Evolutionary conservation across 2,888 invertebrate species (phyloP), one percentile per base, ranked within the genome.

Genomic region (Archips crataeganus): DNA sequence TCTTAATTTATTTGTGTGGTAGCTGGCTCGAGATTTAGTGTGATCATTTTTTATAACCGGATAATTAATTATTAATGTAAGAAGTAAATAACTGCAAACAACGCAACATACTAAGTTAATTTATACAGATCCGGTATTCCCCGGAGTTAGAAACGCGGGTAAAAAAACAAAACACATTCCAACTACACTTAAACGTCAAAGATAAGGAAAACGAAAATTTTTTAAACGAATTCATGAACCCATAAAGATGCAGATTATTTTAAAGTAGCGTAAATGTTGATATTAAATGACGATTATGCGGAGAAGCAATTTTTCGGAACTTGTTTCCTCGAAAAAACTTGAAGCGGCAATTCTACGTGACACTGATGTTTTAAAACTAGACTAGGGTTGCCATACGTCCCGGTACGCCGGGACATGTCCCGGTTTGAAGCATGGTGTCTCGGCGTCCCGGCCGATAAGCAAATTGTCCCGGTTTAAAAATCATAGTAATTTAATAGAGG

Each of bases 81-180:
- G 15, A 51, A 51, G 51, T 0, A 15, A 9, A 23, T 54, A 54
- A 15, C n/a, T 49, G 13, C 13, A 59, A 23, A 6, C 9, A 15
- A 10, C n/a, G 42, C 34, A 15, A 61, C 15, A 3, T 61, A 23
- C n/a, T 39, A 36, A 42, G 45, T n/a, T 15, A 65, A 36, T 13
- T 51, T 36, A n/a, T 51, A 15, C 9, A 61, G 34, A 32, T 49
- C 51, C 34, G 49, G 65, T 65, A 51, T 36, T 65, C 51, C 64
- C 32, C 34, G 0, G 42, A 57, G 42, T 45, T 32, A 32, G 2
- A 36, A 60, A 61, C 11, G 11, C 13, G 61, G 60, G 49, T 23
- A 23, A 61, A 15, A 42, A 39, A 4, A 23, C 23, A 23, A 23
- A 49, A 49, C n/a, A 13, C 9, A 15, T 39, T 39, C n/a, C n/a